Evolutionary conservation across 2,113 vertebrate species (phyloP).

Genomic region (Boleophthalmus pectinirostris): DNA sequence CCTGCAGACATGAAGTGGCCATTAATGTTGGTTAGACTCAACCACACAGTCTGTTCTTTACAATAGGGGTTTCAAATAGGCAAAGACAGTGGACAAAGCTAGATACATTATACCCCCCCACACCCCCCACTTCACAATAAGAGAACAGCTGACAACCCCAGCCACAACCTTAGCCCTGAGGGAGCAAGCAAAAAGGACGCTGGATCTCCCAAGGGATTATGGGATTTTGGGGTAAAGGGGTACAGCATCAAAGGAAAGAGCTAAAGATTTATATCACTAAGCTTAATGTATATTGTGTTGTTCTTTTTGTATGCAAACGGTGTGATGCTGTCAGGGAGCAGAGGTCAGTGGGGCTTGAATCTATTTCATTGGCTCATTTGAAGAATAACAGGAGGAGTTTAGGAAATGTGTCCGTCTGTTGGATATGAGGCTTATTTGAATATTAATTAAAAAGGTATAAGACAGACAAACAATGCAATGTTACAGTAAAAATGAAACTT

Average conservation of each 20-base stretch:
- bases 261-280: conserved; percentile 62
- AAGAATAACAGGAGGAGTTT: conserved; percentile 47
- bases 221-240: conserved; percentile 28
- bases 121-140: conserved; percentile 29
- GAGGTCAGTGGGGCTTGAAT: conserved; percentile 45
- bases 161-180: conserved; percentile 44
- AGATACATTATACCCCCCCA: conserved; percentile 38
- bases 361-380: conserved; percentile 30
- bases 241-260: conserved; percentile 49
- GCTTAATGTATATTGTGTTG: conserved; percentile 35
- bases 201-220: conserved; percentile 51
- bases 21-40: conserved; percentile 20
- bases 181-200: conserved; percentile 37
- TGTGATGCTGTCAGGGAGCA: conserved; percentile 46
- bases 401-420: background rate
- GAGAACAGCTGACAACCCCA: conserved; percentile 62
- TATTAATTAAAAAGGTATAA: background rate
- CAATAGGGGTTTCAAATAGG: background rate
- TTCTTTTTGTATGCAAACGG: conserved; percentile 26
- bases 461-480: background rate
- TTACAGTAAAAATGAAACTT: background rate
- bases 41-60: conserved; percentile 22
- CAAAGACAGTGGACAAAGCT: conserved; percentile 34
- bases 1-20: conserved; percentile 29
- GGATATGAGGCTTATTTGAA: background rate